Base-by-base conservation (phyloP, 2,113 vertebrate species). In the Zapornia atra region DNA sequence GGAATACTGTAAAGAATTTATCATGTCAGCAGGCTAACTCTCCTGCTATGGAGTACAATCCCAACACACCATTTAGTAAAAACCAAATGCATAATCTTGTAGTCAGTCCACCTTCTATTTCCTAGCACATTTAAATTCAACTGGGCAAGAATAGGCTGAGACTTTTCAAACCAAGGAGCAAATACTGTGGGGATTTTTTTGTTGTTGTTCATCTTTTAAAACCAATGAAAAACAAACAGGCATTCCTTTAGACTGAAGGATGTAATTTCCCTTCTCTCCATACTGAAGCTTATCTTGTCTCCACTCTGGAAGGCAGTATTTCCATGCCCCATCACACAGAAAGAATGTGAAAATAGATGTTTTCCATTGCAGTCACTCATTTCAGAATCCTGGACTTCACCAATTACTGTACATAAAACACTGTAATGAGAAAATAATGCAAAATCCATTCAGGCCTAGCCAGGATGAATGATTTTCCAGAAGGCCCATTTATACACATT, bases 401-500 rank as follows among this genome's bases (percentile, higher is more conserved):
- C 36, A 77, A 19, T 6, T 86, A 33, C 82, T 92, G 17, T 60
- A 54, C 24, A 50, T 82, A 65, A 92, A 65, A 42, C 29, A 38
- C 26, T 54, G 14, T 2, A 82, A 82, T 60, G 56, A 77, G 91
- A 96, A 89, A 91, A 85, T 50, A 91, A 83, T 59, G 60, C 61
- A 82, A 94, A 94, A 92, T 76, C 50, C 63, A 83, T 73, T 88
- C 59, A 77, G 54, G 28, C 8, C 59, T 38, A 78, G 34, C 9
- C 60, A 60, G 42, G 75, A 88, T 75, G 18, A 96, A 60, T 73
- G 33, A 42, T 71, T 94, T 92, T 68, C 76, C 96, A 88, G 53
- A 85, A 88, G 50, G 40, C 31, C 14, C 34, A 40, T 76, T 90
- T 88, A 70, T 33, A 34, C n/a, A 65, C 71, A 73, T 88, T 56